Evolutionary conservation across 1,140 invertebrate species (phyloP).

Genomic region (Araneus ventricosus): DNA sequence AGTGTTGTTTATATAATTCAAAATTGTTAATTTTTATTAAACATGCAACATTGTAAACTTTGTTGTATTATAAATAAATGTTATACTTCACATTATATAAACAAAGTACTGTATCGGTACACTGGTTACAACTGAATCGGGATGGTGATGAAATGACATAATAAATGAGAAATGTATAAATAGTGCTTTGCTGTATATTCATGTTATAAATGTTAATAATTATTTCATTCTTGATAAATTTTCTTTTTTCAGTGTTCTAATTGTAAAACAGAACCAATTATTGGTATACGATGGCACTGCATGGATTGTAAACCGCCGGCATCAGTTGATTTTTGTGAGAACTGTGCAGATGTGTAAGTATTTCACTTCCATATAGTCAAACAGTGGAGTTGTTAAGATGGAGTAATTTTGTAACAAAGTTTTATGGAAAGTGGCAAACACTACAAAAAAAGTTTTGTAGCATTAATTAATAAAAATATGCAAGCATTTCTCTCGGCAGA

Average conservation of each 20-base stretch:
- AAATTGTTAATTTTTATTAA: no score
- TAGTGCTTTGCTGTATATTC: no score
- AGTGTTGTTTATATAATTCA: no score
- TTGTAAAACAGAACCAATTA: slow-evolving; percentile 85
- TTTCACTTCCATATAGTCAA: background rate
- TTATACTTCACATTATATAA: no score
- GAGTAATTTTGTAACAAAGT: background rate
- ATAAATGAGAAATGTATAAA: no score
- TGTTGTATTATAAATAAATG: no score
- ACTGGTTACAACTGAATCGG: no score
- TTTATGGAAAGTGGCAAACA: background rate
- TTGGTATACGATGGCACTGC: slow-evolving; percentile 87
- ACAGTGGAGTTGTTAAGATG: background rate
- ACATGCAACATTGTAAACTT: no score
- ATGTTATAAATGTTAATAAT: no score
- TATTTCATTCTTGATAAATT: no score
- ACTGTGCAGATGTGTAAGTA: slow-evolving; percentile 77
- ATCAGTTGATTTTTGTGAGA: slow-evolving; percentile 82
- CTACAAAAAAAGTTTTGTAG: background rate
- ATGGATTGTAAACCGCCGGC: slow-evolving; percentile 81
- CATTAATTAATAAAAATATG: background rate
- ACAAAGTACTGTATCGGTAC: no score
- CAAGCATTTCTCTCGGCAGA: slow-evolving; percentile 82
- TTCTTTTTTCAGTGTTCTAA: slow-evolving; percentile 83
- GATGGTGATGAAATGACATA: no score